Evolutionary conservation across 2,113 vertebrate species (phyloP), one percentile per base, ranked within the genome.

Genomic region (Candoia aspera): DNA sequence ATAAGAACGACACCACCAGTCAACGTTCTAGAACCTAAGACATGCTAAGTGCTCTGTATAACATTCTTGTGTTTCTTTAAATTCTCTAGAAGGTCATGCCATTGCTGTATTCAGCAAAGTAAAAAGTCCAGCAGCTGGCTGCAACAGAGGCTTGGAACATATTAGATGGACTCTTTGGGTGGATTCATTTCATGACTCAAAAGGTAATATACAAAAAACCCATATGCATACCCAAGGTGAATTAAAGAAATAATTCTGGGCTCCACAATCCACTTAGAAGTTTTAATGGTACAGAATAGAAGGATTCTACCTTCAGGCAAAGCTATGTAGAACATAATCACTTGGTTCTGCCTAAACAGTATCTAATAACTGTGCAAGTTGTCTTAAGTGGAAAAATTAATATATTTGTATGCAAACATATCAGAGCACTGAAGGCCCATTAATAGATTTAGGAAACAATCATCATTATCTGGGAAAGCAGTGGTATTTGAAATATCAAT

Each of bases 371-470:
- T 49, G 49, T 49, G 49, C 49, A 49, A 49, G 49, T 49, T 49
- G 49, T 49, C 6, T 26, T 85, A 94, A 94, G 87, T 89, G 33
- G 62, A 79, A 94, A 91, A 55, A 91, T 49, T 23, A 59, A 83
- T 93, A 90, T 0, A 88, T 2, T 53, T 62, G 29, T 93, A 90
- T 60, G 42, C 54, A 58, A 92, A 86, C 57, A 85, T 95, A 21
- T 95, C 49, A 89, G 94, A 96, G 73, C 0, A 15, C 37, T 92
- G 60, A 60, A 91, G 92, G 29, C 55, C 54, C 91, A 94, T 94
- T 91, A 96, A 95, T 90, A 29, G 90, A 42, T 90, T 89, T 90
- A 92, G 68, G 95, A 95, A 94, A 83, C 8, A 91, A 29, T 94
- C 83, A 83, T 19, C 10, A 87, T 92, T 2, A 68, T 88, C 3